A percentile compares a stretch with the other conserved stretches of the same genome.
Conservation (phyloP, 1,140 invertebrate species). For the Drosophila parvula region DNA sequence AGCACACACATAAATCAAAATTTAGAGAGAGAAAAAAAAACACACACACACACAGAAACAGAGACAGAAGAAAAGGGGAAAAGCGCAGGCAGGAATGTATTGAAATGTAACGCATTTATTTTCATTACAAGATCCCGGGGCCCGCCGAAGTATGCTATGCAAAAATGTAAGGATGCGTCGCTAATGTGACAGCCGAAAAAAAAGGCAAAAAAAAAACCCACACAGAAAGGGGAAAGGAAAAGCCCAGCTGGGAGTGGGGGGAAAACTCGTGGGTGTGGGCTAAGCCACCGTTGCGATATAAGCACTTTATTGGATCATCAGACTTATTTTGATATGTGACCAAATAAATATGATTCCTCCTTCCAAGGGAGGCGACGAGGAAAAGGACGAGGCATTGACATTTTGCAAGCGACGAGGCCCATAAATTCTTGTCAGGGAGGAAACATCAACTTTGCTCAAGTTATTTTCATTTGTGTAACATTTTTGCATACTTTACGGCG, state of each 20-base stretch:
- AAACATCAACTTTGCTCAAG: constrained; percentile 72
- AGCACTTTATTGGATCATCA: constrained; percentile 82
- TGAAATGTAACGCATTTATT: constrained; percentile 83
- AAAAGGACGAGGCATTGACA: constrained; percentile 62
- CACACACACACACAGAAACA: constrained; percentile 5
- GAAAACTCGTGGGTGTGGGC: constrained; percentile 8
- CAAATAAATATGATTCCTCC: constrained; percentile 38
- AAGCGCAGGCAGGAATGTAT: constrained; percentile 59
- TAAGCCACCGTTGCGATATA: constrained; percentile 78
- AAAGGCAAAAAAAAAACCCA: neutral
- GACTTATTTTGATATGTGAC: constrained; percentile 80
- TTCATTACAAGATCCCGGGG: constrained; percentile 65
- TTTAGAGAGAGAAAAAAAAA: neutral
- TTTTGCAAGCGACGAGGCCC: constrained; percentile 66
- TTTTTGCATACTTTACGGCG: constrained; percentile 80
- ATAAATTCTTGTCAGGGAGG: constrained; percentile 76
- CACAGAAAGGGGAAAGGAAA: neutral
- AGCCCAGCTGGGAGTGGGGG: neutral
- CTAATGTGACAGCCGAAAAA: constrained; percentile 41
- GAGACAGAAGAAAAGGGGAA: constrained; percentile 16
- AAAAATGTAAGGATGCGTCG: constrained; percentile 50
- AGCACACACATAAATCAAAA: constrained; percentile 73
- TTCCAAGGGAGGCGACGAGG: neutral
- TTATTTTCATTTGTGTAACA: constrained; percentile 79
- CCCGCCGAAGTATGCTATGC: constrained; percentile 73